A percentile compares a stretch with the other conserved stretches of the same genome.
These are phyloP conservation scores for Craterocephalus amniculus DNA, from an alignment of 2,797 vertebrate species.

Conservation along the genomic window DNA sequence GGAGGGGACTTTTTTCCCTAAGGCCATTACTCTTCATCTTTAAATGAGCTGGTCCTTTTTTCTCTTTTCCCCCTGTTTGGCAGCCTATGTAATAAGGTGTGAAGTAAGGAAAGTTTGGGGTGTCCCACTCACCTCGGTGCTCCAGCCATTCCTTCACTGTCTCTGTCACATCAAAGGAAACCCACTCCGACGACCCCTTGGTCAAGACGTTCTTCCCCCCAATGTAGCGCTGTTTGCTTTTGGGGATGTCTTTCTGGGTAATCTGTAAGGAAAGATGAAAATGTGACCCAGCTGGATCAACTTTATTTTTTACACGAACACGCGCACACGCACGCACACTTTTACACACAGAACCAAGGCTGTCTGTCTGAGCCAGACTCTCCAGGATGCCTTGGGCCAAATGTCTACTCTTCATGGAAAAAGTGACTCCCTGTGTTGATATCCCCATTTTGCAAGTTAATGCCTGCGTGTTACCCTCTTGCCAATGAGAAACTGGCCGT, in stretches of 20 bases:
- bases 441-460: constrained; percentile 83
- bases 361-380: constrained; percentile 83
- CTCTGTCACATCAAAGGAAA: constrained; percentile 96
- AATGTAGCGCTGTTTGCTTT: constrained; percentile 96
- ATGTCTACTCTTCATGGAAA: constrained; percentile 84
- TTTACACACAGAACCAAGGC: constrained; percentile 67
- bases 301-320: constrained; percentile 51
- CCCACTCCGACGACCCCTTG: constrained; percentile 92
- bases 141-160: constrained; percentile 96
- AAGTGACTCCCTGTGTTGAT: constrained; percentile 83
- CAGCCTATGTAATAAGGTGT: constrained; percentile 35
- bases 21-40: constrained; percentile 37
- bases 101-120: constrained; percentile 35
- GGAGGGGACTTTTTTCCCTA: constrained; percentile 31
- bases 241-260: constrained; percentile 92
- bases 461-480: constrained; percentile 77
- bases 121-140: constrained; percentile 87
- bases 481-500: constrained; percentile 77
- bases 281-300: constrained; percentile 79
- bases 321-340: constrained; percentile 28
- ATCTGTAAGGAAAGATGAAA: constrained; percentile 84
- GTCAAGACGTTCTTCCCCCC: constrained; percentile 95
- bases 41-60: constrained; percentile 18
- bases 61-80: constrained; percentile 15
- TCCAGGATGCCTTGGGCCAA: constrained; percentile 83